Base-by-base conservation (phyloP, 2,113 vertebrate species). In the Pitta sordida region DNA sequence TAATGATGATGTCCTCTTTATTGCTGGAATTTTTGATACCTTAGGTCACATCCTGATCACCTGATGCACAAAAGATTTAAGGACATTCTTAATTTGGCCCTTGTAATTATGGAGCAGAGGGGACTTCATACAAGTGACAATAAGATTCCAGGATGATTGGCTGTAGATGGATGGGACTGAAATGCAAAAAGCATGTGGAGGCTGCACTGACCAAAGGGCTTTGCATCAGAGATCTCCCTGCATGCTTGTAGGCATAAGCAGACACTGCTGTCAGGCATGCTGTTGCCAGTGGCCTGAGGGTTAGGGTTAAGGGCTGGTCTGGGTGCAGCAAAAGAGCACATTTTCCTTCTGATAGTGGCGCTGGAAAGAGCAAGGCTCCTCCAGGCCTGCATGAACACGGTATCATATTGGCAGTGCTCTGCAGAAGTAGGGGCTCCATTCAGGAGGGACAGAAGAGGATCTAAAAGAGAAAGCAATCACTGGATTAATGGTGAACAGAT, bases 41-140 rank as follows among this genome's bases (percentile, higher is more conserved):
- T 86, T 89, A 91, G 76, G 76, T 78, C 86, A 85, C 67, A 78
- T 95, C 81, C 75, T 44, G 37, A 81, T 74, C 83, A 68, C 32
- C 83, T 90, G 49, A 91, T 60, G 82, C 84, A 78, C 58, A 75
- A 88, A 77, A n/a, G 30, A 37, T 92, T 95, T 95, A 89, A 94
- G 83, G 78, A 90, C 85, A 75, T 19, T 78, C 76, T 88, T 65
- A 58, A 22, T 51, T 59, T 65, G 71, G 75, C 59, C 87, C n/a
- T 75, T 89, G 75, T 87, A 94, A 96, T 94, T 92, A 91, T 1
- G 22, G 58, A 86, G 56, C n/a, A 83, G 75, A 77, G 46, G 37
- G 24, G 44, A 68, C 81, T 91, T 90, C 52, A 71, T 37, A 20
- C 3, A 53, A 64, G 32, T n/a, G 10, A 34, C 0, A 75, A 82